A percentile compares a stretch with the other conserved stretches of the same genome.
These are phyloP conservation scores for Dasyornis broadbenti DNA, from an alignment of 2,113 vertebrate genomes.

Conservation along the genomic window DNA sequence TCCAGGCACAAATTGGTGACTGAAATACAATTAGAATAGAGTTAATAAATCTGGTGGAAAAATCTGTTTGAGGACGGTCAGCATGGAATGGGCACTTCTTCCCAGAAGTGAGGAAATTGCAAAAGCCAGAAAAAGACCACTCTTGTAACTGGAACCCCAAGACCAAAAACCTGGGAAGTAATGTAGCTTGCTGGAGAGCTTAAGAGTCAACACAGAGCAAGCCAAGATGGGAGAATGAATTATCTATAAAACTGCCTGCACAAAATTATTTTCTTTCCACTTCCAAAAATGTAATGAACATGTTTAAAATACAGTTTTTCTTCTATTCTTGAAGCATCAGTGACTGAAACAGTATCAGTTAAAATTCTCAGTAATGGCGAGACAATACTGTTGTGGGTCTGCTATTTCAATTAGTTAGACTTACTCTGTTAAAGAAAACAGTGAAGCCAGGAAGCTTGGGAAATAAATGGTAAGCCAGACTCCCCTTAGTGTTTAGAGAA, in stretches of 20 bases:
- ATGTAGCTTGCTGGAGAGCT: conserved; percentile 8
- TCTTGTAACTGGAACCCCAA: conserved; percentile 13
- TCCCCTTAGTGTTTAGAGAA: background rate
- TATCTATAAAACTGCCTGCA: background rate
- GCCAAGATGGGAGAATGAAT: background rate
- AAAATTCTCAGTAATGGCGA: background rate
- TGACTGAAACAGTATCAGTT: background rate
- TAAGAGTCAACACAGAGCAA: background rate
- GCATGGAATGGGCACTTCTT: background rate
- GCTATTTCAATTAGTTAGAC: background rate
- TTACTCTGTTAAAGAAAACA: background rate
- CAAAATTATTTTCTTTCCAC: background rate
- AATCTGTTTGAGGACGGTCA: background rate
- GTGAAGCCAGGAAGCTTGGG: background rate
- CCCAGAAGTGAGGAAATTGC: background rate
- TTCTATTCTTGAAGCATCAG: background rate
- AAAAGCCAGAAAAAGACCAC: background rate
- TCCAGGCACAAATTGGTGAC: background rate
- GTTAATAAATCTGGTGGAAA: background rate
- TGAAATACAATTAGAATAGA: background rate
- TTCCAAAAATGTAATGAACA: conserved; percentile 26
- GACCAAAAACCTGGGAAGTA: conserved; percentile 1
- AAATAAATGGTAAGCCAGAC: background rate
- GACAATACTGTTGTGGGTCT: background rate
- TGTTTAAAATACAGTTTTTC: background rate